Percentiles rank a stretch among this genome's conserved stretches.
Evolutionary conservation across 1,140 invertebrate species (phyloP).

Genomic region (Lasioglossum baleicum): DNA sequence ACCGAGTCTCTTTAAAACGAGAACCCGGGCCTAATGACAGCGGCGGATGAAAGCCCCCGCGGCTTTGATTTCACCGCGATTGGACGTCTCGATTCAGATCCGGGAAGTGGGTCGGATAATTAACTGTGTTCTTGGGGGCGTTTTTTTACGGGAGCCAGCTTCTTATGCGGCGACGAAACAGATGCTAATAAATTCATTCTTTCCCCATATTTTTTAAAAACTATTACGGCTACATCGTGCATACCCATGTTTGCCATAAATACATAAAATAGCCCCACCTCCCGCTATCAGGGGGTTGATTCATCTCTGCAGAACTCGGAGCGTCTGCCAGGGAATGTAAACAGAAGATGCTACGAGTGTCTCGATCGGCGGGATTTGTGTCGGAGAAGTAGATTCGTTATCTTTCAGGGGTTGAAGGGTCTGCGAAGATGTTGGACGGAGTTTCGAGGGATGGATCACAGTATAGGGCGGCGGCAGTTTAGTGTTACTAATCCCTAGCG

Average conservation of each 20-base stretch:
- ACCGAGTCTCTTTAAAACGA: slow-evolving; percentile 35
- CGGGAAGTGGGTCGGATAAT: background rate
- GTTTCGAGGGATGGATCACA: slow-evolving; percentile 2
- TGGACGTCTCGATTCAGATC: background rate
- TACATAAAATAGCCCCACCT: no score
- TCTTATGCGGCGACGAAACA: background rate
- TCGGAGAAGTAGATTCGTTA: background rate
- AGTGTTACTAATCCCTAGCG: slow-evolving; percentile 67
- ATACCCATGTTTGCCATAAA: no score
- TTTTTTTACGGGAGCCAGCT: background rate
- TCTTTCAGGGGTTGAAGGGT: background rate
- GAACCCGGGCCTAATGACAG: slow-evolving; percentile 25
- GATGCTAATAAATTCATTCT: no score
- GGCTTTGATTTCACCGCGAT: slow-evolving; percentile 38
- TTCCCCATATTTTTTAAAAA: no score
- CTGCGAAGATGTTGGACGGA: background rate
- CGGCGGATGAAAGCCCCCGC: slow-evolving; percentile 2
- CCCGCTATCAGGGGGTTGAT: no score
- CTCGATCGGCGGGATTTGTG: background rate
- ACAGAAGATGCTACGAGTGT: no score
- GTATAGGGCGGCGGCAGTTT: slow-evolving; percentile 48
- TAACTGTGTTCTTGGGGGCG: slow-evolving; percentile 10
- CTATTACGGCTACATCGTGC: no score
- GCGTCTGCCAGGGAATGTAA: no score
- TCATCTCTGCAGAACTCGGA: no score